Conservation (phyloP, 1,140 invertebrate genomes). For the Theocolax elegans region DNA sequence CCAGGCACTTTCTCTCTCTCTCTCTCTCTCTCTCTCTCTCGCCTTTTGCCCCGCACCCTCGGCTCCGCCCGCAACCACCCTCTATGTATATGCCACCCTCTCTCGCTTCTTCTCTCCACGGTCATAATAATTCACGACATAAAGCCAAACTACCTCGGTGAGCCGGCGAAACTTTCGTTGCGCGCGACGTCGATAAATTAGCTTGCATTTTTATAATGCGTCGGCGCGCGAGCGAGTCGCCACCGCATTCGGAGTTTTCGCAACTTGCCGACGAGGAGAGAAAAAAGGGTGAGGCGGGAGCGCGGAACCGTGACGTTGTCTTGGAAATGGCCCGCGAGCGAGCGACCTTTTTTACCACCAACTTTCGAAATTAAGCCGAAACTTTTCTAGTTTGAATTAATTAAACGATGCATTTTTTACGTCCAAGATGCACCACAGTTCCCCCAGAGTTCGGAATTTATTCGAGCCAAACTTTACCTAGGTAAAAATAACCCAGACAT, state of each 20-base stretch:
- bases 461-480: background rate
- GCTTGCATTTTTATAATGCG: conserved; percentile 60
- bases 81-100: no score
- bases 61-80: background rate
- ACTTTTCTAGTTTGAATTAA: conserved; percentile 35
- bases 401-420: conserved; percentile 32
- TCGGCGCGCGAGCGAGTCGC: conserved; percentile 18
- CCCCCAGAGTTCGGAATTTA: conserved; percentile 16
- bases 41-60: background rate
- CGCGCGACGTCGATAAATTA: conserved; percentile 59
- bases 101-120: conserved; percentile 21
- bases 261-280: background rate
- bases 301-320: conserved; percentile 6
- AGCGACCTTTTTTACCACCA: conserved; percentile 39
- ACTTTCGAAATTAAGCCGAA: conserved; percentile 32
- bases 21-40: conserved; percentile 27
- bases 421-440: background rate
- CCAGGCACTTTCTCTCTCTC: conserved; percentile 31
- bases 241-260: background rate
- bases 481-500: background rate
- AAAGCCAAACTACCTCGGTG: conserved; percentile 59
- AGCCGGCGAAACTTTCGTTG: conserved; percentile 52
- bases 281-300: background rate
- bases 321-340: conserved; percentile 3
- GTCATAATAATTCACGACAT: conserved; percentile 64